A percentile compares a stretch with the other conserved stretches of the same genome.
phyloP scores from a whole-genome alignment of 2,113 vertebrate species.

The Dipodomys merriami region DNA sequence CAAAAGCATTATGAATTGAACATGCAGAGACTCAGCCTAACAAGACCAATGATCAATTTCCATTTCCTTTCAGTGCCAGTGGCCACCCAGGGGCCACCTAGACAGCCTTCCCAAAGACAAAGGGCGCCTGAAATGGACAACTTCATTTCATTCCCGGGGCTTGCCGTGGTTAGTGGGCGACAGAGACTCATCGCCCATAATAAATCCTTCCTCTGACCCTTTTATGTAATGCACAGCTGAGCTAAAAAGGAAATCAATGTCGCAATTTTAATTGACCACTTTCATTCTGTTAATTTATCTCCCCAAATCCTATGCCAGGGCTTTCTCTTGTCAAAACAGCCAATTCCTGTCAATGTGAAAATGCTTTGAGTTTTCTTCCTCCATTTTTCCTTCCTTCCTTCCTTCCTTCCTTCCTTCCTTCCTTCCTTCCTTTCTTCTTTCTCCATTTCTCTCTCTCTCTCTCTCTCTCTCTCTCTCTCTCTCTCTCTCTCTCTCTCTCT shows the following conservation, averaged over 20 bases:
- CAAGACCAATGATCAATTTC: slow-evolving; percentile 82
- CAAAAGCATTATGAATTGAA: slow-evolving; percentile 82
- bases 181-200: slow-evolving; percentile 80
- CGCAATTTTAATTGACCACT: slow-evolving; percentile 81
- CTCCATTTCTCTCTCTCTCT: background rate
- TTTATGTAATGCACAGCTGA: slow-evolving; percentile 83
- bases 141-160: slow-evolving; percentile 74
- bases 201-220: slow-evolving; percentile 82
- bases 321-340: slow-evolving; percentile 79
- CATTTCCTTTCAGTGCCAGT: slow-evolving; percentile 79
- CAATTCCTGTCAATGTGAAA: slow-evolving; percentile 77
- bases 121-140: slow-evolving; percentile 83
- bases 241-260: slow-evolving; percentile 83
- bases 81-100: slow-evolving; percentile 77
- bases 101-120: slow-evolving; percentile 80
- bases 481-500: slow-evolving; percentile 10
- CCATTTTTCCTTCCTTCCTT: background rate
- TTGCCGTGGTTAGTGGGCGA: slow-evolving; percentile 68
- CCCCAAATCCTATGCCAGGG: slow-evolving; percentile 67
- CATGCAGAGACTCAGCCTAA: slow-evolving; percentile 77
- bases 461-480: background rate
- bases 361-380: slow-evolving; percentile 63
- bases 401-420: background rate
- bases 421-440: background rate
- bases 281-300: slow-evolving; percentile 83